Base-by-base conservation (phyloP, 2,113 vertebrate species). In the Bagarius yarrelli region DNA sequence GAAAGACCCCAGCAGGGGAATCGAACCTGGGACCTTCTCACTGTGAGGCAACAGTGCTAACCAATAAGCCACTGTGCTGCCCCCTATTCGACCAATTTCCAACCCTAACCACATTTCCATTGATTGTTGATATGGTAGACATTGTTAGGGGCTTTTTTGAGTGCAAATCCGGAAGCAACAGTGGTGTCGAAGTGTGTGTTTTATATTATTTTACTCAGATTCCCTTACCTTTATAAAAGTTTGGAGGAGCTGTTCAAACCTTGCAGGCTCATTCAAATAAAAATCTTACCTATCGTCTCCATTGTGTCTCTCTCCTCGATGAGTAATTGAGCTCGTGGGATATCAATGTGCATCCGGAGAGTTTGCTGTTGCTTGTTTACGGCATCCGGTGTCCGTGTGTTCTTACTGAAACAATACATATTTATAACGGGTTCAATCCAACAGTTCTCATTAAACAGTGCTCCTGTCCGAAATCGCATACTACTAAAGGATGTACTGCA, bases 281-380 rank as follows among this genome's bases (percentile, higher is more conserved):
- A 57, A 13, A n/a, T 59, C 27, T 89, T 91, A 99, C 98, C 98
- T 23, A 99, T 98, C 40, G 97, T 99, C 89, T 99, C 98, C 97
- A 99, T 98, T 0, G 97, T 99, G 90, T 99, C 98, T 77, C 97
- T 93, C 88, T 99, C 98, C 89, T 99, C 98, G 21, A 99, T 99
- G 83, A 99, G 91, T 34, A 99, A 96, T 88, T 99, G 98, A n/a
- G 98, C 98, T 89, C 98, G 93, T 82, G 98, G 98, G 86, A 99
- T 98, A 87, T 99, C 98, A 60, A 99, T 99, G 90, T 99, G 98
- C 97, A 99, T 99, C 80, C 98, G 90, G 77, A 99, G 85, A 0
- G 98, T 98, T 89, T 99, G 98, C 85, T 97, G 98, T 87, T 98
- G 97, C 88, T 99, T 98, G 88, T 98, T 99, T 81, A 96, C 91